Percentiles rank a stretch among this genome's conserved stretches.
These are phyloP conservation scores for Benthosema pterotum DNA, from an alignment of 2,797 vertebrate genomes.

Conservation along the genomic window DNA sequence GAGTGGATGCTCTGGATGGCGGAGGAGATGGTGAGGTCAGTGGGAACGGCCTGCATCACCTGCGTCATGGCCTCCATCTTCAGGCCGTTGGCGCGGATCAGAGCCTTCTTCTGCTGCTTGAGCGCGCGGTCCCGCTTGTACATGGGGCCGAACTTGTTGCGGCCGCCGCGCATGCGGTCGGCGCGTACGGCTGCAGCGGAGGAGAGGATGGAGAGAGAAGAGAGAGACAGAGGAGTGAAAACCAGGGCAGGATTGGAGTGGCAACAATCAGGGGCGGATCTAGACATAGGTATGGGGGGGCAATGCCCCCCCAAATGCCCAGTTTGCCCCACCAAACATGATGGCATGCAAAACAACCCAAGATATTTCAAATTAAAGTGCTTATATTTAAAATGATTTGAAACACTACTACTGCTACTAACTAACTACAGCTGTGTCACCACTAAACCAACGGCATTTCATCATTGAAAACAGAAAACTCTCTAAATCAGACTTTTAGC, in stretches of 20 bases:
- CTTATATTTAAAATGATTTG: no score
- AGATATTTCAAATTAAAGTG: no score
- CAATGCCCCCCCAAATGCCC: no score
- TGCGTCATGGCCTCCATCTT: constrained; percentile 98
- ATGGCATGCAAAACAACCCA: no score
- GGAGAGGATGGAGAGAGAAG: constrained; percentile 6
- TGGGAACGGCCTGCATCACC: constrained; percentile 96
- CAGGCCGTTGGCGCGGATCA: constrained; percentile 97
- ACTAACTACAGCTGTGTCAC: no score
- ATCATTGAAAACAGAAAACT: no score
- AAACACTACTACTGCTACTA: no score
- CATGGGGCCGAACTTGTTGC: constrained; percentile 99
- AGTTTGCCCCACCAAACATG: no score
- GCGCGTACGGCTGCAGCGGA: constrained; percentile 89
- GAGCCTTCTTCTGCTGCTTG: constrained; percentile 98
- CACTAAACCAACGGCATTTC: no score
- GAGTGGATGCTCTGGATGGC: constrained; percentile 97
- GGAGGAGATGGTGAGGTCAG: constrained; percentile 95
- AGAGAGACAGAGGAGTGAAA: constrained; percentile 22
- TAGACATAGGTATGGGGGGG: no score
- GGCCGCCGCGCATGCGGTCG: constrained; percentile 96
- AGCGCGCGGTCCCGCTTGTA: constrained; percentile 97
- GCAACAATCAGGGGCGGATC: no score
- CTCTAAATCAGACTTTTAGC: no score
- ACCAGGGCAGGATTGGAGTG: constrained; percentile 4